phyloP scores from a whole-genome alignment of 1,140 invertebrate genomes.

The Whitmania pigra region DNA sequence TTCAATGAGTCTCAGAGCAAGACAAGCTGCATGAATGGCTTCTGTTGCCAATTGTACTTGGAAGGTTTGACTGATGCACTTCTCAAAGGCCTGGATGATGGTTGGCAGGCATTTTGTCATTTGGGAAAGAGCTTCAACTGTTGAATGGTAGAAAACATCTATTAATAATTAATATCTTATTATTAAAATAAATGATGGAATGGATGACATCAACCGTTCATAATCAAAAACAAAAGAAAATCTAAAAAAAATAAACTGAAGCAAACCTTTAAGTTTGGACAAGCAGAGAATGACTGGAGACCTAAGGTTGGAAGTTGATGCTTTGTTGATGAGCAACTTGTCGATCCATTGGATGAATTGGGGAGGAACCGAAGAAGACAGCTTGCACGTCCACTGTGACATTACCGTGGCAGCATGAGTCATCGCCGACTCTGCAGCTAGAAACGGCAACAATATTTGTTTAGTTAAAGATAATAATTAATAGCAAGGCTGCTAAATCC shows the following conservation, averaged over 20 bases:
- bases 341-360: neutral
- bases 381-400: neutral
- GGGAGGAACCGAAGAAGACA: neutral
- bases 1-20: slow-evolving; percentile 55
- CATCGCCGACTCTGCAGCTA: neutral
- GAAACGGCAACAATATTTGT: too few relatives aligned
- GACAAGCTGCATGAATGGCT: slow-evolving; percentile 60
- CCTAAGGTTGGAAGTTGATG: neutral
- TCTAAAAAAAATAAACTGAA: neutral
- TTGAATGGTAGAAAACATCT: slow-evolving; percentile 17
- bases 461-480: neutral
- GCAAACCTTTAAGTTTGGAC: neutral
- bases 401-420: neutral
- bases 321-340: neutral
- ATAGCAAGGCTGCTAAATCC: neutral
- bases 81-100: slow-evolving; percentile 57
- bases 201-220: neutral
- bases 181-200: neutral
- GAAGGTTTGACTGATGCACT: slow-evolving; percentile 53
- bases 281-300: neutral
- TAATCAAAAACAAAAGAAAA: neutral
- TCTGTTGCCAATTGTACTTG: slow-evolving; percentile 57
- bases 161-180: neutral
- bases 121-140: slow-evolving; percentile 46
- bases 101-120: slow-evolving; percentile 47